phyloP scores from a whole-genome alignment of 2,888 invertebrate species.

The Drosophila pseudotakahashii region DNA sequence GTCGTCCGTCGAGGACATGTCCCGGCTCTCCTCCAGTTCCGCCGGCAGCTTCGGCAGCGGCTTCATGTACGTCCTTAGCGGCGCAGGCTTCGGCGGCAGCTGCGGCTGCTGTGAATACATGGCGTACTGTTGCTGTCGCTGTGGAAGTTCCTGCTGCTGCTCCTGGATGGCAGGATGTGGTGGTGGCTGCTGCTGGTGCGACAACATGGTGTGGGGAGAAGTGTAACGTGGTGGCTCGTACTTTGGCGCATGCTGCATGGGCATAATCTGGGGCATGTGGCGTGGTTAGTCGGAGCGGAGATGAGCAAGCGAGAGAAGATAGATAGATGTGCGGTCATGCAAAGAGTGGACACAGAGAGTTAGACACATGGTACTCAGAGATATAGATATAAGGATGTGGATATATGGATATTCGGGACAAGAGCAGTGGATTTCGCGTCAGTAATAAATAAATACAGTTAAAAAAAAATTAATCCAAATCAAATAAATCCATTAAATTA shows the following conservation, averaged over 20 bases:
- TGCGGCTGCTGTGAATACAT: conserved; percentile 81
- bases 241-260: conserved; percentile 83
- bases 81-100: conserved; percentile 84
- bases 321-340: conserved; percentile 58
- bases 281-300: conserved; percentile 39
- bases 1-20: conserved; percentile 91
- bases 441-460: too few species aligned
- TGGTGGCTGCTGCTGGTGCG: conserved; percentile 78
- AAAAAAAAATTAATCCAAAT: too few species aligned
- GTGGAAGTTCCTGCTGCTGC: conserved; percentile 30
- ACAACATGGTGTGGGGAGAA: conserved; percentile 82
- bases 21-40: conserved; percentile 83
- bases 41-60: conserved; percentile 87
- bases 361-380: conserved; percentile 34
- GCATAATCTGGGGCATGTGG: conserved; percentile 75
- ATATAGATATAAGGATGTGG: conserved; percentile 21
- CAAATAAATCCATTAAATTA: too few species aligned
- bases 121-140: conserved; percentile 59
- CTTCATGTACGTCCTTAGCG: conserved; percentile 85
- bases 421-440: neutral
- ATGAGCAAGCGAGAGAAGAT: conserved; percentile 40
- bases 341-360: conserved; percentile 65
- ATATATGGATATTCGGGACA: conserved; percentile 5
- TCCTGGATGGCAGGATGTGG: conserved; percentile 37
- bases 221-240: conserved; percentile 84